Percentiles rank a stretch among this genome's conserved stretches.
These are phyloP conservation scores for Falco cherrug DNA, from an alignment of 2,797 vertebrate genomes.

Conservation along the genomic window DNA sequence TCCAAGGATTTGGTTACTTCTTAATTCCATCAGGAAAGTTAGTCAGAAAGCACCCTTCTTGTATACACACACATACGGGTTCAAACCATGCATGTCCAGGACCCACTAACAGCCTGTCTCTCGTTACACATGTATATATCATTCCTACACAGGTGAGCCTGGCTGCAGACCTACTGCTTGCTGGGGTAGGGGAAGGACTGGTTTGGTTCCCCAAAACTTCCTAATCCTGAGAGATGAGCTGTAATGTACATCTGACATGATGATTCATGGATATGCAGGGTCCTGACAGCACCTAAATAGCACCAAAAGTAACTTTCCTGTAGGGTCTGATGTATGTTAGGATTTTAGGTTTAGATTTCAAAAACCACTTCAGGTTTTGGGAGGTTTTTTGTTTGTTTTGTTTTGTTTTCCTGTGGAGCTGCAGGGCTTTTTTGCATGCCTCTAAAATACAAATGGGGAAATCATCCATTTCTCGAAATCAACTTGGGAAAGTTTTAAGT, in stretches of 20 bases:
- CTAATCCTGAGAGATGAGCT: not conserved
- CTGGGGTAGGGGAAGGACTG: not conserved
- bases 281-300: not conserved
- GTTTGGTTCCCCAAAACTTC: not conserved
- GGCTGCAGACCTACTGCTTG: not conserved
- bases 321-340: not conserved
- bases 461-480: not conserved
- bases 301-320: not conserved
- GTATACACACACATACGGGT: fast-evolving
- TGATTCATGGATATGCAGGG: not conserved
- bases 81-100: not conserved
- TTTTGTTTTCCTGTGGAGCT: not conserved
- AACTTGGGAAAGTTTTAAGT: not conserved
- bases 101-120: not conserved
- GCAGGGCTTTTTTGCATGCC: not conserved
- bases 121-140: fast-evolving
- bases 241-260: not conserved
- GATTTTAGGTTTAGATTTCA: not conserved
- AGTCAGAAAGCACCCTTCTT: not conserved
- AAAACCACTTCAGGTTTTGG: not conserved
- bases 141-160: not conserved
- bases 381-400: not conserved
- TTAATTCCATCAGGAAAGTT: not conserved
- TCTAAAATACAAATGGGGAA: not conserved
- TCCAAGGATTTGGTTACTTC: not conserved